Evolutionary conservation across 2,888 invertebrate genomes (phyloP), one percentile per base, ranked within the genome.

Genomic region (Leucoma salicis): DNA sequence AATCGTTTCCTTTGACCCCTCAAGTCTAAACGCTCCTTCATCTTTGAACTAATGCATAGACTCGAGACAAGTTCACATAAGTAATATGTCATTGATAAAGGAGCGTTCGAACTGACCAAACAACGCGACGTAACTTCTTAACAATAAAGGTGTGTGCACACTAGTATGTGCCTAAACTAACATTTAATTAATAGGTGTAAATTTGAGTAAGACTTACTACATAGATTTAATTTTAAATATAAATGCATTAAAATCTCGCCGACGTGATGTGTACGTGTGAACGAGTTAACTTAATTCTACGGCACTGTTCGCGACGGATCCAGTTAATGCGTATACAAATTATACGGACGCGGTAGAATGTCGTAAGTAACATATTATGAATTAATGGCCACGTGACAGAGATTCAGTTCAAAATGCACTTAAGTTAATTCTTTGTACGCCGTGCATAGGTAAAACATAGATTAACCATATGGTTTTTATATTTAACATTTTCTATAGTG

Each of bases 201-300:
- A 27, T 45, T 46, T 50, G 48, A 39, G 25, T 58, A 58, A 53
- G 40, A 46, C 49, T 47, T 41, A 40, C 18, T 2, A 39, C 49
- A 46, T 44, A 33, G 5, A 27, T 27, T 6, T 27, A 6, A 52
- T 35, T 51, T 57, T 64, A 70, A 70, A 64, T 70, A 80, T 84
- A 84, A 84, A 84, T 84, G 84, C 84, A 80, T 68, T 72, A 72
- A 60, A 72, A 78, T 74, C 77, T 77, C 79, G 67, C 54, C 45
- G 53, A 48, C 66, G 74, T 69, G 73, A 70, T 66, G 73, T 67
- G 55, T 57, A 41, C 48, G 58, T 44, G 56, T 46, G 50, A 56
- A 53, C 62, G 49, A 59, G 61, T 52, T 42, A 44, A 37, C 39
- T 39, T 35, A 44, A 13, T 2, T 10, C 36, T 37, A 38, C 16